These are phyloP conservation scores for Cancer borealis DNA, from an alignment of 2,888 invertebrate genomes.

Conservation along the genomic window DNA sequence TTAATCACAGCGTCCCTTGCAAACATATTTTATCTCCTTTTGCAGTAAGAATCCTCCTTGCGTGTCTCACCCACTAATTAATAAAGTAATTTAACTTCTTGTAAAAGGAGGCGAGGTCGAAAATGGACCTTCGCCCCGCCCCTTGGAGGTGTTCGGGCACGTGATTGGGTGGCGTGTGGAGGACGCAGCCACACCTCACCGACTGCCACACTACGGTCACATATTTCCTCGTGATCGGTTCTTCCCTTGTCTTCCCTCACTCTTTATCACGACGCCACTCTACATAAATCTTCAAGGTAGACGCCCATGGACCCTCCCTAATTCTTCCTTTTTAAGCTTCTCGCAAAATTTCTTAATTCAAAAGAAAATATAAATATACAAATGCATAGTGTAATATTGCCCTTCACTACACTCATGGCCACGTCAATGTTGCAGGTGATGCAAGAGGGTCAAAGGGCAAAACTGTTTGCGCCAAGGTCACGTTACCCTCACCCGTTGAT, in stretches of 20 bases:
- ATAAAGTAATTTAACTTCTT: constrained; percentile 72
- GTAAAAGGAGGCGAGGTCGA: constrained; percentile 53
- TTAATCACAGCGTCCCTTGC: constrained; percentile 52
- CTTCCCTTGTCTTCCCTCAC: constrained; percentile 57
- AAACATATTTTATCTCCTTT: constrained; percentile 57
- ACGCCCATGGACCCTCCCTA: constrained; percentile 30
- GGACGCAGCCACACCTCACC: constrained; percentile 50
- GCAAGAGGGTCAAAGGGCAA: constrained; percentile 35
- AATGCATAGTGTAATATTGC: background rate
- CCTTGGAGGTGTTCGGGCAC: constrained; percentile 2
- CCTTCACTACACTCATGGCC: background rate
- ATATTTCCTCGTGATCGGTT: constrained; percentile 69
- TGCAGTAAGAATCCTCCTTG: constrained; percentile 55
- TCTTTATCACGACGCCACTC: constrained; percentile 62
- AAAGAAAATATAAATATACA: background rate
- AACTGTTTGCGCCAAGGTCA: constrained; percentile 5
- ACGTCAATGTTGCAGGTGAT: background rate
- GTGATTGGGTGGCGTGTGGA: constrained; percentile 51
- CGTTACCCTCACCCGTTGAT: background rate
- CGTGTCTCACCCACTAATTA: constrained; percentile 65
- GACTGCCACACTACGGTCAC: constrained; percentile 69
- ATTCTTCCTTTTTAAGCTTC: background rate
- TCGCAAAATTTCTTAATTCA: background rate
- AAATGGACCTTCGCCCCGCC: constrained; percentile 66
- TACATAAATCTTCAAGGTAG: constrained; percentile 62